These are phyloP conservation scores for Jordanella pulchra DNA, from an alignment of 2,797 vertebrate genomes.

Conservation along the genomic window DNA sequence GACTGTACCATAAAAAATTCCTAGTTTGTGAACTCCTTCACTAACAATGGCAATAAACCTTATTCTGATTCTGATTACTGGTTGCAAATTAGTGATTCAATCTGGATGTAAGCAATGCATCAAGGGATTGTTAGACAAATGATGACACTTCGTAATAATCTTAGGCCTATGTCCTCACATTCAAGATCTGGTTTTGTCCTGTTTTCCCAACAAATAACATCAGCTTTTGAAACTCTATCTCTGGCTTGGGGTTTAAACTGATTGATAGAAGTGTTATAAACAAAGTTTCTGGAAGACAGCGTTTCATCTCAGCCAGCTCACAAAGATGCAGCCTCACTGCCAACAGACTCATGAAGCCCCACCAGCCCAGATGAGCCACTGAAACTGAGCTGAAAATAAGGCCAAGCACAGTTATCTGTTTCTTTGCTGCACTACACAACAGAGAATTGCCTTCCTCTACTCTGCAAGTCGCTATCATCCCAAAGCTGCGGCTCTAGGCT, in stretches of 20 bases:
- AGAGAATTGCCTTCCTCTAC: conserved; percentile 25
- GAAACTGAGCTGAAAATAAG: conserved; percentile 20
- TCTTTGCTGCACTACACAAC: conserved; percentile 17
- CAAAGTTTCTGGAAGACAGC: background rate
- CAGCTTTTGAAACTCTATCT: background rate
- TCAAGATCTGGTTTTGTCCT: background rate
- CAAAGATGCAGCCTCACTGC: background rate
- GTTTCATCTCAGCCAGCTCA: conserved; percentile 1
- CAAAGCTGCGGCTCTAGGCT: conserved; percentile 21
- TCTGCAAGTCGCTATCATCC: conserved; percentile 48
- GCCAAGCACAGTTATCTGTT: conserved; percentile 25
- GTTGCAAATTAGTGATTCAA: background rate
- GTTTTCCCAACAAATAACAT: background rate
- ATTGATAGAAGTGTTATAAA: background rate
- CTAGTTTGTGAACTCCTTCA: too few species aligned
- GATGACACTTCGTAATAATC: background rate
- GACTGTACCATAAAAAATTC: too few species aligned
- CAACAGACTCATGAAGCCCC: background rate
- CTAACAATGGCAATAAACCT: too few species aligned
- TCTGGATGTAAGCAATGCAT: background rate
- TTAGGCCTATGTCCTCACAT: background rate
- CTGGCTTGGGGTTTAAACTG: background rate
- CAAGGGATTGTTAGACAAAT: background rate
- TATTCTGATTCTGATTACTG: too few species aligned
- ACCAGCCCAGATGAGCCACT: background rate